phyloP scores from a whole-genome alignment of 2,888 invertebrate species.

The Drosophila buzzatii region DNA sequence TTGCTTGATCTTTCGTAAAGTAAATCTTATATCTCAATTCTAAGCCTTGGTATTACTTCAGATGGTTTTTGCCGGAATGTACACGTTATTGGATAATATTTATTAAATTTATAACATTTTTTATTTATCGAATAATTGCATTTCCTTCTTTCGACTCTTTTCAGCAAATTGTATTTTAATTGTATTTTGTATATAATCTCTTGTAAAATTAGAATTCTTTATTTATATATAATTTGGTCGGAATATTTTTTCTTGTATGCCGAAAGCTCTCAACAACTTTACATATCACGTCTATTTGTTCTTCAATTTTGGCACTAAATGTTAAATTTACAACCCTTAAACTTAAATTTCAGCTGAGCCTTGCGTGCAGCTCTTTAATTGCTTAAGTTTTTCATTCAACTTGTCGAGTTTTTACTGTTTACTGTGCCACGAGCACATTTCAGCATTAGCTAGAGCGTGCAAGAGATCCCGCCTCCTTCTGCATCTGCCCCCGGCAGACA shows the following conservation, averaged over 20 bases:
- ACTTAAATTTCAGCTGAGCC: not conserved
- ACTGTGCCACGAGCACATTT: constrained; percentile 49
- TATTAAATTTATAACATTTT: no score
- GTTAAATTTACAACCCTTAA: not conserved
- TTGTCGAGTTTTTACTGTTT: constrained; percentile 41
- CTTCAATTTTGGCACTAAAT: not conserved
- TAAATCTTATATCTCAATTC: no score
- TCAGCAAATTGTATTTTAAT: no score
- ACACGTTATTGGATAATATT: not conserved
- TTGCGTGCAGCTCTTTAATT: constrained; percentile 33
- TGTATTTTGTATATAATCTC: no score
- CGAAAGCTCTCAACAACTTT: not conserved
- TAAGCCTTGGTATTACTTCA: no score
- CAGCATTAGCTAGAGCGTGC: constrained; percentile 49
- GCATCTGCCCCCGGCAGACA: constrained; percentile 16
- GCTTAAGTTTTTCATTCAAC: constrained; percentile 26
- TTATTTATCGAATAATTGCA: no score
- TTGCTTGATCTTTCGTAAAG: no score
- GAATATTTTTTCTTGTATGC: not conserved
- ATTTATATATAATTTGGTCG: not conserved
- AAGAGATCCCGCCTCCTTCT: constrained; percentile 1
- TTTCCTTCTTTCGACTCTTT: not conserved
- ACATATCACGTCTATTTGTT: no score
- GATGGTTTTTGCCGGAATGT: no score
- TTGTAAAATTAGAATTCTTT: not conserved